Percentiles rank a stretch among this genome's conserved stretches.
These are phyloP conservation scores for Loxodonta africana DNA, from an alignment of 2,113 vertebrate species.

Conservation along the genomic window DNA sequence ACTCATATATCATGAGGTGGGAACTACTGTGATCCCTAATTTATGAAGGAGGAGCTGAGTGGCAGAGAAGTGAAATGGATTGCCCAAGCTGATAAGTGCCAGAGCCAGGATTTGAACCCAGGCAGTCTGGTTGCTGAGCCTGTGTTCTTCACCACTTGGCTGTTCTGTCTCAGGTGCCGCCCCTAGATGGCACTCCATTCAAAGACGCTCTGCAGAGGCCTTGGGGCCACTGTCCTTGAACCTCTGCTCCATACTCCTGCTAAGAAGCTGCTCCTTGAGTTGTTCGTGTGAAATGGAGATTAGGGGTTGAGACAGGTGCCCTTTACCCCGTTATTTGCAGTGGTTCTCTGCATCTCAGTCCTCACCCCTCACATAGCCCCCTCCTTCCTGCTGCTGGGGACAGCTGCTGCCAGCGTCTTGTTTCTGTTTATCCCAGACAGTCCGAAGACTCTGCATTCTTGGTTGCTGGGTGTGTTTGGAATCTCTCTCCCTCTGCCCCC, in stretches of 20 bases:
- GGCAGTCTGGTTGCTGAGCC: neutral
- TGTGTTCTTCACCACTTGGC: neutral
- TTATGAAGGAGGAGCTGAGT: neutral
- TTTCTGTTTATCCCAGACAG: constrained; percentile 71
- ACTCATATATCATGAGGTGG: neutral
- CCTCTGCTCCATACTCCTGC: accelerated
- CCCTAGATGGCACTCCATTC: accelerated
- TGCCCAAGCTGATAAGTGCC: neutral
- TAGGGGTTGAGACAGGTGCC: neutral
- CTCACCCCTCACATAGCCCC: neutral
- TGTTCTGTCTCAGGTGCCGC: neutral
- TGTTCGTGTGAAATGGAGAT: neutral
- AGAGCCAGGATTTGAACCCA: neutral
- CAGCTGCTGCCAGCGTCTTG: constrained; percentile 77
- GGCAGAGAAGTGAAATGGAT: neutral
- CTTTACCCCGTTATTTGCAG: neutral
- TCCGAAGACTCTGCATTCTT: constrained; percentile 76
- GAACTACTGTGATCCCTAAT: neutral
- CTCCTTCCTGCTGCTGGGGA: constrained; percentile 62
- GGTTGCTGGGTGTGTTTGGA: constrained; percentile 77
- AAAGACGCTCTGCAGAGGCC: too few relatives aligned
- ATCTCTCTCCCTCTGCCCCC: constrained; percentile 76
- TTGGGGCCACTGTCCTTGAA: accelerated
- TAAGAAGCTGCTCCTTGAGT: neutral
- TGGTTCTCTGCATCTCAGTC: neutral